Evolutionary conservation across 1,140 invertebrate species (phyloP), one percentile per base, ranked within the genome.

Genomic region (Drosophila asahinai): DNA sequence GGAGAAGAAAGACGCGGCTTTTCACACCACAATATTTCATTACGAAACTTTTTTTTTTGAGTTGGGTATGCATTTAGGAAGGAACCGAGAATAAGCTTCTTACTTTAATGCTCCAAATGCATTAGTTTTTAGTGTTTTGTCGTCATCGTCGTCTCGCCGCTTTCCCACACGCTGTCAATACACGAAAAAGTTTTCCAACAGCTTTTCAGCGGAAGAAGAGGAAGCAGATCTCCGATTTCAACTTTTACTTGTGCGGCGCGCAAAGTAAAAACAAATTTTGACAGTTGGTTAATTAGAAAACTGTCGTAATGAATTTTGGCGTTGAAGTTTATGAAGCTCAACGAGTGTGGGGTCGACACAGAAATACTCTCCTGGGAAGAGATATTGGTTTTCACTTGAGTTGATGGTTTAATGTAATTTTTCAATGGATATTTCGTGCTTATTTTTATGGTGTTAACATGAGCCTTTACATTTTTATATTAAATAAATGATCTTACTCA

Each of bases 281-380:
- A 80, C 77, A 80, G 60, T 71, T 72, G 49, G 76, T 80, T 80
- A 80, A 80, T 80, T 80, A 80, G 76, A 80, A 80, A 80, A 80
- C 76, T 80, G 77, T 80, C 77, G 67, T 79, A 80, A 79, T 79
- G 77, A 60, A 64, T 79, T 57, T 79, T 57, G 66, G 45, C 48
- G 47, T 63, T 72, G 60, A 64, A 55, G 75, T 68, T 77, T 54
- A 55, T 67, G 52, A 43, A 42, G 61, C 65, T 67, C 36, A 30
- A 40, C 43, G 43, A 12, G 54, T 38, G 36, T 12, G 36, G 36
- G 22, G 22, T 7, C 63, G 58, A 66, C 36, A 33, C 6, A 30
- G n/a, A 19, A 66, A 66, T 66, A 27, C 64, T 47, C 59, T 66
- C 3, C 2, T n/a, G 3, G 5, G 3, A 11, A 22, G 11, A 38